Evolutionary conservation across 2,113 vertebrate genomes (phyloP).

Genomic region (Erinaceus europaeus): DNA sequence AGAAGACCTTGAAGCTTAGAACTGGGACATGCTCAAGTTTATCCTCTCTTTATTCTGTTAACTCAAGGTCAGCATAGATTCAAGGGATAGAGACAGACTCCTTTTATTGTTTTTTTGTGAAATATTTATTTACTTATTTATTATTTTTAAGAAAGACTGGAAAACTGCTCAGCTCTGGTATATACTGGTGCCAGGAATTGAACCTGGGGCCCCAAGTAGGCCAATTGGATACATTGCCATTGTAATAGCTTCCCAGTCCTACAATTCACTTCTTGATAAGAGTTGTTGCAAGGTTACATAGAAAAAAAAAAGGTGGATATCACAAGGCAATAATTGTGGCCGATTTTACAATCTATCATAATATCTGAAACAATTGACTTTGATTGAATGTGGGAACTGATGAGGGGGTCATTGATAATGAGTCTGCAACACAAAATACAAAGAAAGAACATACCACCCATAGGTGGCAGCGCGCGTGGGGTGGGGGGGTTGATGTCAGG

Average conservation of each 20-base stretch:
- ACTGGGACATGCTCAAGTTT: neutral
- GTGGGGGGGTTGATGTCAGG: no score
- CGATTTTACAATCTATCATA: neutral
- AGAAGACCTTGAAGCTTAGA: neutral
- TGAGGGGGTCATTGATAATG: neutral
- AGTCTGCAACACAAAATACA: neutral
- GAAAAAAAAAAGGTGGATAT: neutral
- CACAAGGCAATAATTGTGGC: neutral
- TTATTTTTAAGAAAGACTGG: no score
- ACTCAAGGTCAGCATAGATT: neutral
- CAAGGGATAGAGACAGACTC: neutral
- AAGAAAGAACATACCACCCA: neutral
- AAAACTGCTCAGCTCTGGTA: no score
- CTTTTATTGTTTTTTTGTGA: no score
- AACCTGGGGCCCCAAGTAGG: no score
- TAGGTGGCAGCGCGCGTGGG: neutral
- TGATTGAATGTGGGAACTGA: neutral
- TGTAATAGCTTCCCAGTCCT: no score
- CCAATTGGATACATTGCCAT: no score
- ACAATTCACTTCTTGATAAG: neutral
- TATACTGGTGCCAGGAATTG: no score
- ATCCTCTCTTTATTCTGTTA: neutral
- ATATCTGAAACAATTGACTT: neutral
- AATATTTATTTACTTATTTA: no score
- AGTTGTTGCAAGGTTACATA: neutral